phyloP scores from a whole-genome alignment of 2,113 vertebrate species.

The Uropsilus gracilis region DNA sequence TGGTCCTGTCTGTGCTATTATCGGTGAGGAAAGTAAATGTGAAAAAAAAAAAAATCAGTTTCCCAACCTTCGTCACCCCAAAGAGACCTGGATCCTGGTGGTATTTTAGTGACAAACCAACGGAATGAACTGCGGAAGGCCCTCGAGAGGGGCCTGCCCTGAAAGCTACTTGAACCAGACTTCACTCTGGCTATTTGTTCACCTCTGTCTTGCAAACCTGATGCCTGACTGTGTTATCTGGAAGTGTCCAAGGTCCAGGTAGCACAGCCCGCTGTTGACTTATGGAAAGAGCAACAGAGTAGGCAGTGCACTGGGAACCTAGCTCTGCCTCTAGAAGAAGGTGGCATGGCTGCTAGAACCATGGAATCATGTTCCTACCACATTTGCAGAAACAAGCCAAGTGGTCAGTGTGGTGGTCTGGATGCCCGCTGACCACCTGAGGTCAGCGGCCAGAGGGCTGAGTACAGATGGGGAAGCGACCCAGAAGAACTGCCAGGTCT shows the following conservation, averaged over 20 bases:
- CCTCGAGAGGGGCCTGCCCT: not conserved
- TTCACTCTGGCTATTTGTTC: not conserved
- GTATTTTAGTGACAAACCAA: not conserved
- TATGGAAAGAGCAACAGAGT: not conserved
- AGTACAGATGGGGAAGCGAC: not conserved
- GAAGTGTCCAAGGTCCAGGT: not conserved
- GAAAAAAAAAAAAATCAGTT: not conserved
- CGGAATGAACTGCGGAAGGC: not conserved
- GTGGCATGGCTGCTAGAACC: not conserved
- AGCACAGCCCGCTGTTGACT: not conserved
- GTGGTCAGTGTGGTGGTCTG: not conserved
- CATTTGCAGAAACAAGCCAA: not conserved
- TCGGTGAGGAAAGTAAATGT: not conserved
- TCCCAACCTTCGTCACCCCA: not conserved
- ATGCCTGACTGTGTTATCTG: not conserved
- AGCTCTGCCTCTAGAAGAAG: not conserved
- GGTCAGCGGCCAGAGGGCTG: not conserved
- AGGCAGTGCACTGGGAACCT: not conserved
- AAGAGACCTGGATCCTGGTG: not conserved
- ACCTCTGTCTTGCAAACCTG: not conserved
- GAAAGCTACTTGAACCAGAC: not conserved
- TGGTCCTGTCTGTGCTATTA: not conserved
- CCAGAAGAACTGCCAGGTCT: not conserved
- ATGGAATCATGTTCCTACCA: rapidly evolving
- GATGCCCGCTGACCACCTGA: not conserved